These are phyloP conservation scores for Tromatobia lineatoria DNA, from an alignment of 2,888 invertebrate species.

Conservation along the genomic window DNA sequence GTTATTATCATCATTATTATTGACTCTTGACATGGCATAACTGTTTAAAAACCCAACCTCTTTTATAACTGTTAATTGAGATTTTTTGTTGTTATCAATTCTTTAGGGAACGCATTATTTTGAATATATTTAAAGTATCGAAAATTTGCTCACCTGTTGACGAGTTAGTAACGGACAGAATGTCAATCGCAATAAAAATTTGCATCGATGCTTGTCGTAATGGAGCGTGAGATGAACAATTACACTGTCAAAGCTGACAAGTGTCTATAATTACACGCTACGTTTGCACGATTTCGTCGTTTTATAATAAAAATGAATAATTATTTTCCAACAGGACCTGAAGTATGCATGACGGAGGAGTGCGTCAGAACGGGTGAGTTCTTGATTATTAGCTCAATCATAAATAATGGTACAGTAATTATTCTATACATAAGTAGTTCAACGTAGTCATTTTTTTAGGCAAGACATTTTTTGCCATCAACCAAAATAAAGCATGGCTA, in stretches of 20 bases:
- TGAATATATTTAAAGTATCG: background rate
- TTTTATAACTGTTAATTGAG: too few species aligned
- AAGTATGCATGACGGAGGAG: constrained; percentile 88
- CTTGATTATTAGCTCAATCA: background rate
- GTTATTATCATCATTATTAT: too few species aligned
- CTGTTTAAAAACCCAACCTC: too few species aligned
- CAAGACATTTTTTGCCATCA: too few species aligned
- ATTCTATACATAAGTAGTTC: too few species aligned
- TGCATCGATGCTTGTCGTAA: background rate
- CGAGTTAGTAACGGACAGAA: background rate
- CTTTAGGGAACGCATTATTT: background rate
- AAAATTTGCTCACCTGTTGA: background rate
- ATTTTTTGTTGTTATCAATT: too few species aligned
- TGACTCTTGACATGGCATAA: too few species aligned
- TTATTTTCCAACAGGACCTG: constrained; percentile 74
- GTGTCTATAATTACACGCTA: background rate
- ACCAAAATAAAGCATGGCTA: too few species aligned
- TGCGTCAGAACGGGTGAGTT: constrained; percentile 89
- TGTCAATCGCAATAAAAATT: background rate
- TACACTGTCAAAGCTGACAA: constrained; percentile 31
- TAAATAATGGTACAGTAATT: too few species aligned
- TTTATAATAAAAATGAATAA: constrained; percentile 16
- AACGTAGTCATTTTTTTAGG: background rate
- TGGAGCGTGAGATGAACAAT: constrained; percentile 25
- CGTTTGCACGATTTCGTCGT: background rate